Evolutionary conservation across 1,140 invertebrate genomes (phyloP).

Genomic region (Zeugodacus cucurbitae): DNA sequence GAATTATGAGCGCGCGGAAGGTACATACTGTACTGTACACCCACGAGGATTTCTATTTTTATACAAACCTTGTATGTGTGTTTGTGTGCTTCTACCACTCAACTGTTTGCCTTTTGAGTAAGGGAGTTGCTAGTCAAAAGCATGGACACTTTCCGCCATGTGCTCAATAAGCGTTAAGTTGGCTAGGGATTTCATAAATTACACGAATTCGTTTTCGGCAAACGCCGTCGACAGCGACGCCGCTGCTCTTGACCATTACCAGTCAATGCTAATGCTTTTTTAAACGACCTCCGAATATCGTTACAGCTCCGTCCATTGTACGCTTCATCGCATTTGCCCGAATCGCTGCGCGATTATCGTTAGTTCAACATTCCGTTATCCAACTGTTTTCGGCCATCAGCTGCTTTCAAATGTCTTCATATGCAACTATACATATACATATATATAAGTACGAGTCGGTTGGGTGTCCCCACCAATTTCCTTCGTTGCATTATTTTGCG

Average conservation of each 20-base stretch:
- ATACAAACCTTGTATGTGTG: background rate
- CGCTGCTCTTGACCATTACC: background rate
- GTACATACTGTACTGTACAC: background rate
- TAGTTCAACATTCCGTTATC: background rate
- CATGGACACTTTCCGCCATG: background rate
- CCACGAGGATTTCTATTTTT: background rate
- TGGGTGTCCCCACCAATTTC: background rate
- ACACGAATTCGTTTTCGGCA: background rate
- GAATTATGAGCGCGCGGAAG: background rate
- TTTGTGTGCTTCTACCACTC: background rate
- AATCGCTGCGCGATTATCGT: background rate
- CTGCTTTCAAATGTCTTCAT: background rate
- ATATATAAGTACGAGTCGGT: background rate
- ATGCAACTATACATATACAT: background rate
- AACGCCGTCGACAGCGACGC: background rate
- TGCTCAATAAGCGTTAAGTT: constrained; percentile 11
- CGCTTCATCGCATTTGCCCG: background rate
- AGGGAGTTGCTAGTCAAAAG: background rate
- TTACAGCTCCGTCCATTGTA: background rate
- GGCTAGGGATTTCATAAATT: background rate
- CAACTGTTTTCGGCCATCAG: background rate
- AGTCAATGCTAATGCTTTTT: constrained; percentile 30
- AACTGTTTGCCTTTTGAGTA: too few species aligned
- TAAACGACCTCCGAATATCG: background rate
- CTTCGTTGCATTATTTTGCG: background rate